Percentiles rank a stretch among this genome's conserved stretches.
Conservation (phyloP, 2,113 vertebrate species). For the Tychaedon coryphoeus region DNA sequence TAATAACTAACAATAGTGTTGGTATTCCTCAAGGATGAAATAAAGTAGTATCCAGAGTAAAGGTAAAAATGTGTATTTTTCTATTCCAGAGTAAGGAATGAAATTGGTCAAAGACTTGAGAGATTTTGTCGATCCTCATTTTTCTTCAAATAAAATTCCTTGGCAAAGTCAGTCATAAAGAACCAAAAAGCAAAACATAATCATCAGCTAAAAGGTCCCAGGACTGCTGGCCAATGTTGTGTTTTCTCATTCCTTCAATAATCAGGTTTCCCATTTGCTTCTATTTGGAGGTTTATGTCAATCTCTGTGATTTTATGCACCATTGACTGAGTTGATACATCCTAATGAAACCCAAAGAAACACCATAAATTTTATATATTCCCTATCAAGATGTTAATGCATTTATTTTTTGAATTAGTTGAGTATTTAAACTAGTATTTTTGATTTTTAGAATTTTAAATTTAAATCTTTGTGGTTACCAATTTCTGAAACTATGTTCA, state of each 20-base stretch:
- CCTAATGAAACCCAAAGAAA: not conserved
- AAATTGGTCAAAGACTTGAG: not conserved
- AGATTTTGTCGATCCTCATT: not conserved
- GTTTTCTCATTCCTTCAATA: not conserved
- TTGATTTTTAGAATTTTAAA: not conserved
- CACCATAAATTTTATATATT: not conserved
- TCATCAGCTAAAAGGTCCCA: fast-evolving
- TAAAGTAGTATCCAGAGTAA: not conserved
- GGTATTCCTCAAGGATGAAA: not conserved
- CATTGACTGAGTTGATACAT: not conserved
- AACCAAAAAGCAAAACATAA: not conserved
- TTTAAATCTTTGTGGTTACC: not conserved
- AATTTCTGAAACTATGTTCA: not conserved
- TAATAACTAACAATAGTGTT: not conserved
- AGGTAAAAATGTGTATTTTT: not conserved
- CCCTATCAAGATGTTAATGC: not conserved
- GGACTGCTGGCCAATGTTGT: not conserved
- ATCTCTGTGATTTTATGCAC: not conserved
- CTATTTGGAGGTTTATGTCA: not conserved
- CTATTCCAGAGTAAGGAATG: not conserved
- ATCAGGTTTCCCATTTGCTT: not conserved
- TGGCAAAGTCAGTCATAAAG: not conserved
- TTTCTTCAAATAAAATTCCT: not conserved
- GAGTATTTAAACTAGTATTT: not conserved
- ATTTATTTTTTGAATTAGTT: not conserved